Conservation (phyloP, 2,888 invertebrate genomes). For the Trypoxylon attenuatum region DNA sequence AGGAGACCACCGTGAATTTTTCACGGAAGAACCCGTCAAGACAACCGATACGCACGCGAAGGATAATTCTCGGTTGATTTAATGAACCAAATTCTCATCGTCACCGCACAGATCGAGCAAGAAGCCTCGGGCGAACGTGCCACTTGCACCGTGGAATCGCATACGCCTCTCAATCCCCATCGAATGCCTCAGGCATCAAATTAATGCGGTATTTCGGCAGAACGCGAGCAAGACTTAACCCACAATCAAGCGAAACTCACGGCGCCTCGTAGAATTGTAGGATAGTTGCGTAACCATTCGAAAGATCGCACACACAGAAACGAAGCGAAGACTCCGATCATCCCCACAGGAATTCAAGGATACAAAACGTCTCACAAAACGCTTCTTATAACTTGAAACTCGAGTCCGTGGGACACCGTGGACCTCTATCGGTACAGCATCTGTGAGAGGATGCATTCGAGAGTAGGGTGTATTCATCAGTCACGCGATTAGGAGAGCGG, state of each 20-base stretch:
- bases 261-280: no score
- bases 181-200: neutral
- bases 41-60: no score
- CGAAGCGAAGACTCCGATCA: no score
- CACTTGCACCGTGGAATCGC: slow-evolving; percentile 20
- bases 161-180: slow-evolving; percentile 20
- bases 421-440: slow-evolving; percentile 29
- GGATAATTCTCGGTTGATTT: slow-evolving; percentile 32
- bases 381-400: neutral
- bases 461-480: slow-evolving; percentile 24
- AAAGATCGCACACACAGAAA: no score
- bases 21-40: no score
- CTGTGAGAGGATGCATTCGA: slow-evolving; percentile 32
- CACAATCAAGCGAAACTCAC: neutral
- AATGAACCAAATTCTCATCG: slow-evolving; percentile 29
- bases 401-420: neutral
- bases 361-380: neutral
- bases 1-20: slow-evolving; percentile 43
- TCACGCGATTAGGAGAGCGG: slow-evolving; percentile 10
- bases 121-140: slow-evolving; percentile 5
- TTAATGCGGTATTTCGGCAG: slow-evolving; percentile 15
- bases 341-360: neutral
- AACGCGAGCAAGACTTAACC: neutral
- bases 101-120: slow-evolving; percentile 15
- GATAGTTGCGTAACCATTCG: no score